Evolutionary conservation across 2,113 vertebrate species (phyloP).

Genomic region (Urocolius indicus): DNA sequence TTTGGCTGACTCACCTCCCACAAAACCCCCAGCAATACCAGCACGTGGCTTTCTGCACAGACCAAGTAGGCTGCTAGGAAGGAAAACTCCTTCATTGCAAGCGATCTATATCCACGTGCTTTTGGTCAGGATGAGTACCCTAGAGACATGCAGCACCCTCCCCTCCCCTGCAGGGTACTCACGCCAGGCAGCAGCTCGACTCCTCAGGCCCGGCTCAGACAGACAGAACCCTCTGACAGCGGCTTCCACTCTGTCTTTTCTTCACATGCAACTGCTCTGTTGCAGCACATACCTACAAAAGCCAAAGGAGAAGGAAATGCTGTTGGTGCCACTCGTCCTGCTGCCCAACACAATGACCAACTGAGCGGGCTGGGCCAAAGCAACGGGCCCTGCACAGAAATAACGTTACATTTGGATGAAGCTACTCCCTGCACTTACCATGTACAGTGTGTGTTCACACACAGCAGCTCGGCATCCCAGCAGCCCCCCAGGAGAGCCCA

Average conservation of each 20-base stretch:
- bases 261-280: background rate
- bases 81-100: background rate
- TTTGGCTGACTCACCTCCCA: background rate
- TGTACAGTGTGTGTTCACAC: too few species aligned
- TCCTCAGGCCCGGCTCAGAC: background rate
- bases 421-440: background rate
- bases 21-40: background rate
- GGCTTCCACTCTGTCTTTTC: background rate
- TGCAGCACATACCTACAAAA: conserved; percentile 52
- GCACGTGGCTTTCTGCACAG: background rate
- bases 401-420: background rate
- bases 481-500: background rate
- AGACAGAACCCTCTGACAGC: background rate
- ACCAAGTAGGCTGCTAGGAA: background rate
- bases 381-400: background rate
- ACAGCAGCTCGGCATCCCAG: background rate
- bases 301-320: background rate
- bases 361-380: background rate
- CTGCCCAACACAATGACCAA: background rate
- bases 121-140: background rate
- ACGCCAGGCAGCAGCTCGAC: background rate
- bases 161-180: background rate
- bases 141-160: background rate
- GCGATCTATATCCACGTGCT: background rate
- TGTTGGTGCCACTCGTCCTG: background rate